Evolutionary conservation across 2,113 vertebrate genomes (phyloP), one percentile per base, ranked within the genome.

Genomic region (Microcebus murinus): DNA sequence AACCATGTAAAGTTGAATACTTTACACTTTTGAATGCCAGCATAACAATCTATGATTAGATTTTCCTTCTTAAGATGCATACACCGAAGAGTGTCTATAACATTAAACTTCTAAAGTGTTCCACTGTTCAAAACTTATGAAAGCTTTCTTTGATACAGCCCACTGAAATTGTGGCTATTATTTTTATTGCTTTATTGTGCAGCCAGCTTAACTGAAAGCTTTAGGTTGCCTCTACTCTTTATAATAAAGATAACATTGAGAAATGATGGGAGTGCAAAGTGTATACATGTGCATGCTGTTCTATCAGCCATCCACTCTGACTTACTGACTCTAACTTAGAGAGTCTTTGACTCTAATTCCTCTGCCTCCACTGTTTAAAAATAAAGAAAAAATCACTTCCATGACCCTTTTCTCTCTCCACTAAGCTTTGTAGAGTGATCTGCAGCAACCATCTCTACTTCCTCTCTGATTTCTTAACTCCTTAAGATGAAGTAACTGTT

Each of bases 1-100:
- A 91, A 81, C 91, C 74, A 0, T 96, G 95, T 81, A 81, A 90
- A 55, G 97, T 57, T 92, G 82, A 95, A 68, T 90, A 95, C 85
- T 95, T 97, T 73, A 84, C 55, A 61, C 57, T 96, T 97, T 71
- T 98, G 87, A 96, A 67, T 70, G 97, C 97, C 81, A 87, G 5
- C 81, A 10, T 91, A 77, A 55, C 50, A 92, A 20, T 80, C 97
- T 97, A 55, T 83, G 85, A 84, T 97, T 97, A 50, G 48, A 52
- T 86, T 98, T 98, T 90, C 79, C 83, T 93, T 93, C 96, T 97
- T 92, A 96, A 94, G 71, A 91, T 95, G 50, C 55, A 87, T 52
- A 25, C 31, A 4, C 45, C 11, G 52, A 91, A 42, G 57, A 92
- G 68, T 55, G 45, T 68, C 89, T 97, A 20, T 71, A 71, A 90